These are phyloP conservation scores for Unio delphinus DNA, from an alignment of 2,888 invertebrate species.

Conservation along the genomic window DNA sequence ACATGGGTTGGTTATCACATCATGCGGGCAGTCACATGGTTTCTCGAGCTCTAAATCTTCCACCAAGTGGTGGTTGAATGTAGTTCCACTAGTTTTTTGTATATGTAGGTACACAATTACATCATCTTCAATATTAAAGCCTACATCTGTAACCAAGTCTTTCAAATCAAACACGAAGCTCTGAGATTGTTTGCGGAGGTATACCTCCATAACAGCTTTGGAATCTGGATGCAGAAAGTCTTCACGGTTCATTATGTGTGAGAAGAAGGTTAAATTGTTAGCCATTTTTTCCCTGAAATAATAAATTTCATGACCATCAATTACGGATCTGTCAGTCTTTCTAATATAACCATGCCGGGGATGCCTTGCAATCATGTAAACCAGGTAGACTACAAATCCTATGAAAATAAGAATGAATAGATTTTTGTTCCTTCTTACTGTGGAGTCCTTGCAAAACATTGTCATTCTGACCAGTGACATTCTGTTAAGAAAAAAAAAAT, in stretches of 20 bases:
- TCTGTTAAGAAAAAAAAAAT: no score
- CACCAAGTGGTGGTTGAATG: conserved; percentile 27
- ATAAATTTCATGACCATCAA: conserved; percentile 17
- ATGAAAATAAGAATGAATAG: conserved; percentile 8
- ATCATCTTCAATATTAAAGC: conserved; percentile 23
- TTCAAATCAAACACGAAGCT: neutral
- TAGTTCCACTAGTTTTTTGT: conserved; percentile 33
- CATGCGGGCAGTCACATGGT: conserved; percentile 21
- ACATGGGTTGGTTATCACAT: conserved; percentile 32
- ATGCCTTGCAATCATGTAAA: neutral
- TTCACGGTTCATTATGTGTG: conserved; percentile 8
- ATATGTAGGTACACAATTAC: conserved; percentile 35
- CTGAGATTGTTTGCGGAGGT: conserved; percentile 11
- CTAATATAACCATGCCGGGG: neutral
- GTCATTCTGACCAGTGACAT: no score
- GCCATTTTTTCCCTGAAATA: conserved; percentile 9
- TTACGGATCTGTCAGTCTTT: conserved; percentile 6
- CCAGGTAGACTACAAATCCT: conserved; percentile 11
- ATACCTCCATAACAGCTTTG: conserved; percentile 12
- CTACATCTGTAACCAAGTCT: neutral
- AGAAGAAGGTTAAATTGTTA: conserved; percentile 21
- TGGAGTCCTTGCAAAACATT: no score
- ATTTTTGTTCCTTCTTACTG: conserved; percentile 20
- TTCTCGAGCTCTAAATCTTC: conserved; percentile 23
- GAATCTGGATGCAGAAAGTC: conserved; percentile 12